Base-by-base conservation (phyloP, 2,797 vertebrate genomes). In the Phataginus tetradactyla region DNA sequence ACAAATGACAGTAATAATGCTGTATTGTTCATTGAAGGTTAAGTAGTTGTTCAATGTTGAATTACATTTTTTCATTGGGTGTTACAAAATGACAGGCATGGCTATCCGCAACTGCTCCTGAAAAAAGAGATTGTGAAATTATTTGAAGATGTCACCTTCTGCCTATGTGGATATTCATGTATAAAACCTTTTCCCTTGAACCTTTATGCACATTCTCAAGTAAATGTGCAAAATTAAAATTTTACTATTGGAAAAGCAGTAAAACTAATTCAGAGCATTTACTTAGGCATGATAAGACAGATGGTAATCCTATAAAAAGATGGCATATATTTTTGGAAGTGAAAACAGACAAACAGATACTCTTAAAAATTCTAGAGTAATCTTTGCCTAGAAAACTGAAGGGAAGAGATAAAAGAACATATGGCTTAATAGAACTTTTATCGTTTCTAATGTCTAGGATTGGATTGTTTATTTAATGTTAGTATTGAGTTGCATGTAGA, bases 261-360 rank as follows among this genome's bases (percentile, higher is more conserved):
- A 59, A 71, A 85, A 87, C 69, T 89, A 85, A 84, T 95, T 91
- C 84, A 81, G 91, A 97, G 84, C 88, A 72, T 92, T 95, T 74
- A 92, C 86, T 96, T 49, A 57, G 23, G 92, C 91, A 87, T 27
- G 37, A 74, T 5, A 55, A 93, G 80, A 93, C 97, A 98, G 96
- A 97, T 97, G 96, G 96, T 77, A 89, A 89, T 61, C 45, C 96
- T 96, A 96, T 96, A 96, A 97, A 96, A 97, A 97, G 96, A 97
- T 91, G 89, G 51, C 75, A 61, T 96, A 32, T 97, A 97, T 97
- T 96, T 97, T 97, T 96, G 90, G 95, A 97, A 91, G 75, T 96
- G 89, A 88, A 97, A 95, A 97, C 91, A 97, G 96, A 92, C 97
- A 97, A 97, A 96, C 90, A 97, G 94, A 96, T 90, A 95, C 51